A percentile compares a stretch with the other conserved stretches of the same genome.
phyloP scores from a whole-genome alignment of 2,888 invertebrate species.

The Rhogogaster chlorosoma region DNA sequence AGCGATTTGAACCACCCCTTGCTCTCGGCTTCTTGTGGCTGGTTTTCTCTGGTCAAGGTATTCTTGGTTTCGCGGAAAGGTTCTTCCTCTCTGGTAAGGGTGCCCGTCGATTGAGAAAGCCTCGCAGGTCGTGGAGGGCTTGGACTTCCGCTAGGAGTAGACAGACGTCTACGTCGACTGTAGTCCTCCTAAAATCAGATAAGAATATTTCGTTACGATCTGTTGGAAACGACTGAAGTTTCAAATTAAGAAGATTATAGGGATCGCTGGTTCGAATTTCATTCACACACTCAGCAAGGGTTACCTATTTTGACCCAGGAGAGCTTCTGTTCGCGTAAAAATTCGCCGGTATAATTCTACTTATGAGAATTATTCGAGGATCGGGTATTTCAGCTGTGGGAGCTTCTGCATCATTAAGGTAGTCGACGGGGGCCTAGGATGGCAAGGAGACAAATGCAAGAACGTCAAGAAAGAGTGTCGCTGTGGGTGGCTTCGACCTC shows the following conservation, averaged over 20 bases:
- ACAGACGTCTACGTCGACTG: conserved; percentile 86
- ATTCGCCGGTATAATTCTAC: not conserved
- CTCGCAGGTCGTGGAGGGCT: conserved; percentile 83
- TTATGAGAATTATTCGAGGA: not conserved
- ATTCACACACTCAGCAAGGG: not conserved
- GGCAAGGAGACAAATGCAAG: conserved; percentile 46
- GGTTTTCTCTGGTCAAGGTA: conserved; percentile 76
- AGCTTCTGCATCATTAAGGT: conserved; percentile 17
- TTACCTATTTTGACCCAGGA: not conserved
- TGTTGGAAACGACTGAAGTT: not conserved
- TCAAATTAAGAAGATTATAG: not conserved
- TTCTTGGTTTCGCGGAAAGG: conserved; percentile 77
- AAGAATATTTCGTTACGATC: conserved; percentile 43
- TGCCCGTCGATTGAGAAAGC: conserved; percentile 75
- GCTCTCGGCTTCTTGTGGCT: conserved; percentile 79
- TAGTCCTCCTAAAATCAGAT: conserved; percentile 80
- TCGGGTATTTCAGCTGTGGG: not conserved
- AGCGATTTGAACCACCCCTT: conserved; percentile 89
- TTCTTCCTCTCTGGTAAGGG: conserved; percentile 73
- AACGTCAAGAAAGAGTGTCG: conserved; percentile 12
- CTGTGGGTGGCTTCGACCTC: conserved; percentile 66
- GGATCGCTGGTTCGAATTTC: not conserved
- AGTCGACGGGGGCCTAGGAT: not conserved
- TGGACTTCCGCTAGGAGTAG: conserved; percentile 87
- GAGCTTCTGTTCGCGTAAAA: not conserved